Base-by-base conservation (phyloP, 2,888 invertebrate species). In the Drosophila trichaetosa region DNA sequence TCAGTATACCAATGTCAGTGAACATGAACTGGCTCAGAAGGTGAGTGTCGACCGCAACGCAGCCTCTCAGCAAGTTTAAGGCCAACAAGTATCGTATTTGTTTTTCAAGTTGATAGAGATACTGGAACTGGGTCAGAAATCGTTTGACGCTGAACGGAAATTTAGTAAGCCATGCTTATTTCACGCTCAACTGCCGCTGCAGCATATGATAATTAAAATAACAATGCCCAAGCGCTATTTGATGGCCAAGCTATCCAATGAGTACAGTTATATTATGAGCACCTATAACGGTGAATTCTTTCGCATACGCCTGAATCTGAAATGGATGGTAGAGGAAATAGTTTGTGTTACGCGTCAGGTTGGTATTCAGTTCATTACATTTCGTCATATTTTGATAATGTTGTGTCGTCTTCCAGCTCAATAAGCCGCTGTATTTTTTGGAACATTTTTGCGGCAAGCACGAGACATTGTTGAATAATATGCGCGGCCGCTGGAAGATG, bases 391-490 rank as follows among this genome's bases (percentile, higher is more conserved):
- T 38, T 7, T n/a, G n/a, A 38, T 29, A 2, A 6, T 8, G 16
- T 38, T 6, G 5, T 8, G 5, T 8, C 2, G 0, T 8, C n/a
- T 13, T 2, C 2, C 53, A 73, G 73, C 13, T 46, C 7, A 1
- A 29, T 3, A 67, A 29, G 2, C 33, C 57, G 0, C n/a, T 87
- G 2, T 84, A 83, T 38, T 92, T 85, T 46, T 34, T 93, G 58
- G 83, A 90, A 48, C 86, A 77, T 61, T 90, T 91, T 57, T 80
- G 89, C 13, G 91, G 92, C 16, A 81, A 80, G 16, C 92, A 92
- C 66, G 90, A 91, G 27, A 18, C 79, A 3, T 40, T 91, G 53
- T 74, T 93, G 0, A 91, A 91, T 27, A 90, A 91, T 69, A 10
- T 93, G 1, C 53, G 57, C 1, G n/a, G 21, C 0, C 84, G 86